These are phyloP conservation scores for Latheticus oryzae DNA, from an alignment of 2,888 invertebrate species.

Conservation along the genomic window DNA sequence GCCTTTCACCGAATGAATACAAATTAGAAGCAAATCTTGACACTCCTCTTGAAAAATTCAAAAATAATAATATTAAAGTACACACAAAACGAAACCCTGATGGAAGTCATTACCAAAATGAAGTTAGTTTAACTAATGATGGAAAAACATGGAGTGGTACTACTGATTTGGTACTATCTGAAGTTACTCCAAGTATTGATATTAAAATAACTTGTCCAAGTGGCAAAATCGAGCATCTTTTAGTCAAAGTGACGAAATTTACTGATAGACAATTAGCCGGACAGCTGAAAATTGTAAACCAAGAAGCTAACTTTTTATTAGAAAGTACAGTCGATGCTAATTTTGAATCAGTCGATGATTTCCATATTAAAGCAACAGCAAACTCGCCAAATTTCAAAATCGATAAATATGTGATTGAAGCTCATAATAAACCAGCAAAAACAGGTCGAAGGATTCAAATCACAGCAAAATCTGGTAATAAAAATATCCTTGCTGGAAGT, in stretches of 20 bases:
- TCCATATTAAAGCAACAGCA: slow-evolving; percentile 71
- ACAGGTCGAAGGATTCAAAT: slow-evolving; percentile 74
- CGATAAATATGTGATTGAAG: slow-evolving; percentile 74
- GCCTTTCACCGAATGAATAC: slow-evolving; percentile 60
- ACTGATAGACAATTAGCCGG: slow-evolving; percentile 72
- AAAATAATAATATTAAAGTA: slow-evolving; percentile 67
- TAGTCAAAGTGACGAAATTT: slow-evolving; percentile 65
- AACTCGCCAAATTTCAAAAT: slow-evolving; percentile 75
- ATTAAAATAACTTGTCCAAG: slow-evolving; percentile 70
- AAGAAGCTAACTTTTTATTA: slow-evolving; percentile 65
- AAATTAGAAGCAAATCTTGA: slow-evolving; percentile 64
- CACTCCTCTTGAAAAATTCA: slow-evolving; percentile 67
- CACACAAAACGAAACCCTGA: slow-evolving; percentile 62
- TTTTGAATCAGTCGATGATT: slow-evolving; percentile 73
- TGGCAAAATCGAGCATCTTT: slow-evolving; percentile 62
- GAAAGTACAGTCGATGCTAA: slow-evolving; percentile 70
- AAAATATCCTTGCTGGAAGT: slow-evolving; percentile 78
- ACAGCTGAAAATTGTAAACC: slow-evolving; percentile 63
- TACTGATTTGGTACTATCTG: slow-evolving; percentile 68
- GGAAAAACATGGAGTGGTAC: slow-evolving; percentile 71
- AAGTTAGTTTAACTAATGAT: slow-evolving; percentile 68
- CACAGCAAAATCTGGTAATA: slow-evolving; percentile 72
- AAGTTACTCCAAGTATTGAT: slow-evolving; percentile 70
- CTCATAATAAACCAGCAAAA: slow-evolving; percentile 71
- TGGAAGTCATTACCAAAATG: slow-evolving; percentile 57